Evolutionary conservation across 1,140 invertebrate genomes (phyloP).

Genomic region (Palaemon carinicauda): DNA sequence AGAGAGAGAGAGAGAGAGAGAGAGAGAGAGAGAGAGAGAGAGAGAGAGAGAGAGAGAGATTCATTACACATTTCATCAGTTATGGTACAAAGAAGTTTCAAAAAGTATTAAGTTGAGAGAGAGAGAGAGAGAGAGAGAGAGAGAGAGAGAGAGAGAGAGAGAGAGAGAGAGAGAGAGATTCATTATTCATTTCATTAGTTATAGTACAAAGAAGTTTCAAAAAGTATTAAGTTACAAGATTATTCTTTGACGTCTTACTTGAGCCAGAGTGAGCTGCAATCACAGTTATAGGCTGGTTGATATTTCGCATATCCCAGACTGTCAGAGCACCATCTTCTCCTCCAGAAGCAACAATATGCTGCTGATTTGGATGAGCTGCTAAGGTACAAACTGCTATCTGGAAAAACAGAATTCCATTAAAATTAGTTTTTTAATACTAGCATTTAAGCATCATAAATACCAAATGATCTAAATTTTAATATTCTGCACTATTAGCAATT

Average conservation of each 20-base stretch:
- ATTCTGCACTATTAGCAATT: too few species aligned
- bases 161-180: too few species aligned
- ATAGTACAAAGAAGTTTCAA: background rate
- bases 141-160: too few species aligned
- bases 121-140: background rate
- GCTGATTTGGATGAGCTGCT: slow-evolving; percentile 83
- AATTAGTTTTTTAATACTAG: too few species aligned
- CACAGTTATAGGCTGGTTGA: slow-evolving; percentile 80
- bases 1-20: too few species aligned
- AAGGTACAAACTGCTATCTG: slow-evolving; percentile 76
- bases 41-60: too few species aligned
- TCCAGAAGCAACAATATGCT: slow-evolving; percentile 82
- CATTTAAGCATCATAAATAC: too few species aligned
- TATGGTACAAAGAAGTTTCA: too few species aligned
- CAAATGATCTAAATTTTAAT: too few species aligned
- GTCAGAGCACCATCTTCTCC: slow-evolving; percentile 82
- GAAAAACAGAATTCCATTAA: background rate
- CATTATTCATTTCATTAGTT: background rate
- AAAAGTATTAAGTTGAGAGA: too few species aligned
- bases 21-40: too few species aligned
- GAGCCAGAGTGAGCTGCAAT: slow-evolving; percentile 79
- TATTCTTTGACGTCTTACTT: slow-evolving; percentile 63
- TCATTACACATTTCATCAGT: too few species aligned
- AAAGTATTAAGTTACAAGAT: background rate
- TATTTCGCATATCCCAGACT: slow-evolving; percentile 87